These are phyloP conservation scores for Oscheius onirici DNA, from an alignment of 2,888 invertebrate species.

Conservation along the genomic window DNA sequence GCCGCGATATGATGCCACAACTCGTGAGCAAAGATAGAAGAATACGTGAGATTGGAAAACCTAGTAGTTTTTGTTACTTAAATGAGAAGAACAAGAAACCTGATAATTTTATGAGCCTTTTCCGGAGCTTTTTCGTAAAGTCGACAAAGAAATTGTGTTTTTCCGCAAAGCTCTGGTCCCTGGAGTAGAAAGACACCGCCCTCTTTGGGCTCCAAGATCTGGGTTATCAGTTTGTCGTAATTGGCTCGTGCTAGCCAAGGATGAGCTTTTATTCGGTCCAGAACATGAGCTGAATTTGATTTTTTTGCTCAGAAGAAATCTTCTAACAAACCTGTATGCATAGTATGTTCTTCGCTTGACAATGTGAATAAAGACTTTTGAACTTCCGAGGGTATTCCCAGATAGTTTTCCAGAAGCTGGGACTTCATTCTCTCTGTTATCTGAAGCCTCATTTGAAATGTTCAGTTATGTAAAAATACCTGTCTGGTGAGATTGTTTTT, in stretches of 20 bases:
- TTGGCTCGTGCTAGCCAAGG: slow-evolving; percentile 26
- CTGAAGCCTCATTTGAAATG: slow-evolving; percentile 26
- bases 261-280: background rate
- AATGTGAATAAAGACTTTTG: slow-evolving; percentile 36
- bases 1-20: slow-evolving; percentile 51
- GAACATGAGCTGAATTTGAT: background rate
- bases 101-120: slow-evolving; percentile 46
- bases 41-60: slow-evolving; percentile 61
- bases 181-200: slow-evolving; percentile 31
- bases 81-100: slow-evolving; percentile 28
- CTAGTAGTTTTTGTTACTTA: slow-evolving; percentile 3
- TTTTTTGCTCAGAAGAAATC: background rate
- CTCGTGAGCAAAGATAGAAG: slow-evolving; percentile 67
- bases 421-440: slow-evolving; percentile 47
- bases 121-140: slow-evolving; percentile 42
- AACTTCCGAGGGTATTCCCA: slow-evolving; percentile 30
- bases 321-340: slow-evolving; percentile 36
- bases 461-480: slow-evolving; percentile 23
- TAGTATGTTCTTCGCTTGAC: slow-evolving; percentile 32
- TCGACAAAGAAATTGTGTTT: slow-evolving; percentile 46
- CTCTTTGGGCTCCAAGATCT: slow-evolving; percentile 14
- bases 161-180: slow-evolving; percentile 46
- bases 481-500: slow-evolving; percentile 47
- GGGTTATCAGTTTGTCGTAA: slow-evolving; percentile 19
- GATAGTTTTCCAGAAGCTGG: slow-evolving; percentile 35